These are phyloP conservation scores for Paramormyrops hopkinsi DNA, from an alignment of 2,797 vertebrate genomes.

Conservation along the genomic window DNA sequence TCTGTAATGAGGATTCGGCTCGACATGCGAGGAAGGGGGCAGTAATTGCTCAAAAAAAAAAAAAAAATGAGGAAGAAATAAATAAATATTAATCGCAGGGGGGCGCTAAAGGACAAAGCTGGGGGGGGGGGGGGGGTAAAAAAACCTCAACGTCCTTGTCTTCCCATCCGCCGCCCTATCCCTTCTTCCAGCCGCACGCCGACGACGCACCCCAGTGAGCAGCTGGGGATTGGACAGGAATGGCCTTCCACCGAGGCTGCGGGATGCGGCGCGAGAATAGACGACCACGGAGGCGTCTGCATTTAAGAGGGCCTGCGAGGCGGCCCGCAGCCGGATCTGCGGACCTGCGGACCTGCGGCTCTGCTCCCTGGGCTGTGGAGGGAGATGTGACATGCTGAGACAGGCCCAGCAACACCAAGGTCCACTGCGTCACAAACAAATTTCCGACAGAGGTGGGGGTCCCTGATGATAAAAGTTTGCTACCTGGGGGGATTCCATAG, in stretches of 20 bases:
- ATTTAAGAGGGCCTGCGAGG: background rate
- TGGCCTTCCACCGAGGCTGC: background rate
- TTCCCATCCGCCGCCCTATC: background rate
- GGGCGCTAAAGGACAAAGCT: conserved; percentile 10
- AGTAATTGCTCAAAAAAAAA: conserved; percentile 21
- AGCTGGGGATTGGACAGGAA: too few species aligned
- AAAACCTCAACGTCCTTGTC: background rate
- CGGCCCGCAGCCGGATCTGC: background rate
- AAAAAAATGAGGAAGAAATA: conserved; percentile 27
- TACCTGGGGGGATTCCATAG: background rate
- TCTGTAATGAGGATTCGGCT: conserved; percentile 26
- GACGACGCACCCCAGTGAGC: background rate
- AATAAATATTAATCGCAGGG: conserved; percentile 26
- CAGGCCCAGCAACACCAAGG: background rate
- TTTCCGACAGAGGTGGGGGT: background rate
- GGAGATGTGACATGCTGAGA: background rate
- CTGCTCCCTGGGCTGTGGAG: background rate
- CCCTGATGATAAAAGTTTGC: background rate
- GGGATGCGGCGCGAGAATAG: background rate
- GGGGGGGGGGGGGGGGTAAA: background rate
- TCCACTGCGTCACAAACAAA: background rate
- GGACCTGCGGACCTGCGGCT: background rate
- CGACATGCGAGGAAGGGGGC: background rate
- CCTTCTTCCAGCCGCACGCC: background rate
- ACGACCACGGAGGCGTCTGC: background rate